These are phyloP conservation scores for Capitulum mitella DNA, from an alignment of 2,888 invertebrate genomes.

Conservation along the genomic window DNA sequence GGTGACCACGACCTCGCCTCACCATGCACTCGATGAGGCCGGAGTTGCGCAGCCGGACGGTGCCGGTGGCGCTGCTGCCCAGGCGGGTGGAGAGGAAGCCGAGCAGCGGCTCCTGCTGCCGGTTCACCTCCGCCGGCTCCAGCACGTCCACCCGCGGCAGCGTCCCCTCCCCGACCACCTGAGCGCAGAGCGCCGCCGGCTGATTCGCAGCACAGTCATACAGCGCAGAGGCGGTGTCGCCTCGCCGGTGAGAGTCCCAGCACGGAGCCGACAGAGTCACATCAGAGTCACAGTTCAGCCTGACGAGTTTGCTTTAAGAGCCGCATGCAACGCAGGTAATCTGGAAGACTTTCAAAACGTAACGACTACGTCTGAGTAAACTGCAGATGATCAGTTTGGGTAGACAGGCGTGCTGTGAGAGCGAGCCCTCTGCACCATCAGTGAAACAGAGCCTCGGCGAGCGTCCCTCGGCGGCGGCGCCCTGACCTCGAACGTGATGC, in stretches of 20 bases:
- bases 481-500: slow-evolving; percentile 42
- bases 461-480: too few relatives aligned
- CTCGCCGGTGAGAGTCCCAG: not conserved
- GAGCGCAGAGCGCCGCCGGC: slow-evolving; percentile 39
- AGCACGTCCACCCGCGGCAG: slow-evolving; percentile 19
- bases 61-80: not conserved
- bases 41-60: not conserved
- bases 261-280: not conserved
- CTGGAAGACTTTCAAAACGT: too few relatives aligned
- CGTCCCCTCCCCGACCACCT: slow-evolving; percentile 16
- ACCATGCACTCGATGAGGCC: not conserved
- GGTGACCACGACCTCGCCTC: too few relatives aligned
- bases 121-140: slow-evolving; percentile 13
- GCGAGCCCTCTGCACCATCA: too few relatives aligned
- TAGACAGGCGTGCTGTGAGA: too few relatives aligned
- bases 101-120: slow-evolving; percentile 9
- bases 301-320: too few relatives aligned
- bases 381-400: too few relatives aligned
- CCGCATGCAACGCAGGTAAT: too few relatives aligned
- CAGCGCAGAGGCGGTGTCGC: not conserved
- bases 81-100: not conserved
- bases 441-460: too few relatives aligned
- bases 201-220: slow-evolving; percentile 41
- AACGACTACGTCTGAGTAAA: too few relatives aligned
- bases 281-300: slow-evolving; percentile 46